Conservation (phyloP, 2,888 invertebrate species). For the Clanis bilineata region DNA sequence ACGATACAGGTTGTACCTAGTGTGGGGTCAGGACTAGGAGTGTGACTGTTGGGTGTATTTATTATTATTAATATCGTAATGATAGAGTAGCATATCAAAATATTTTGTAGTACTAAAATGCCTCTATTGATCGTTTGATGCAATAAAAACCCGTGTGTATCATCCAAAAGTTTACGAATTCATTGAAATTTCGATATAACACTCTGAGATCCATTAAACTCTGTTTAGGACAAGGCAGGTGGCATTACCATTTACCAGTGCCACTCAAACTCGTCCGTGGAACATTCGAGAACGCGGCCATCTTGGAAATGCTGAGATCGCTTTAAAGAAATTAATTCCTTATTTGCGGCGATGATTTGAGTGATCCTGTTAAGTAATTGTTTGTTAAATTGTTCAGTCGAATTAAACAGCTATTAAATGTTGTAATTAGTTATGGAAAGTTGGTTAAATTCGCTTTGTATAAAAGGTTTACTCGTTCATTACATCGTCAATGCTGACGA, state of each 20-base stretch:
- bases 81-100: not conserved
- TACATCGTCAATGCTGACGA: no score
- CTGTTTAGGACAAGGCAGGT: conserved; percentile 59
- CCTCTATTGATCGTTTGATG: conserved; percentile 13
- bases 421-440: not conserved
- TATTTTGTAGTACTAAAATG: not conserved
- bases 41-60: no score
- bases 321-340: conserved; percentile 13
- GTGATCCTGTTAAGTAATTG: not conserved
- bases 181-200: conserved; percentile 44
- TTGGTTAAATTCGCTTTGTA: not conserved
- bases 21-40: no score
- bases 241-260: conserved; percentile 39
- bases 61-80: no score
- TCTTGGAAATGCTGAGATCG: conserved; percentile 1
- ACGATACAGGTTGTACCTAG: no score
- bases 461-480: no score
- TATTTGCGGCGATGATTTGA: not conserved
- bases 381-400: not conserved
- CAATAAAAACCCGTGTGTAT: conserved; percentile 25
- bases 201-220: conserved; percentile 53
- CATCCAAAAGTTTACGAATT: conserved; percentile 43
- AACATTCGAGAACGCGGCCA: conserved; percentile 34
- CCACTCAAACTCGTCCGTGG: conserved; percentile 35
- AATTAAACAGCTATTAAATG: not conserved